These are phyloP conservation scores for Hippopotamyrus pictus DNA, from an alignment of 2,797 vertebrate species.

Conservation along the genomic window DNA sequence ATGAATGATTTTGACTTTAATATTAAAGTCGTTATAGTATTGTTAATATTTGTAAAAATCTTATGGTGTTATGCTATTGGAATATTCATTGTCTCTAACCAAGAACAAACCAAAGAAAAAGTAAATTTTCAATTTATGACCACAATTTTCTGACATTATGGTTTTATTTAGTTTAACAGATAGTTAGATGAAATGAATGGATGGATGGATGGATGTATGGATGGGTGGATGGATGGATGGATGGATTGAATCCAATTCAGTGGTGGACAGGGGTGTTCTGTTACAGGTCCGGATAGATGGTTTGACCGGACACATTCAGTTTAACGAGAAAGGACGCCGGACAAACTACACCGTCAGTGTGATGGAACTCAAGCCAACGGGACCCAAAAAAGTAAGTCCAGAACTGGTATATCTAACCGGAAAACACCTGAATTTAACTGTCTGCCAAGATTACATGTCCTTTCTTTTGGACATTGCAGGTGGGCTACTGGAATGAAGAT, in stretches of 20 bases:
- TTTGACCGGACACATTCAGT: constrained; percentile 93
- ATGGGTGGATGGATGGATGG: not conserved
- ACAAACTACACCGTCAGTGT: constrained; percentile 93
- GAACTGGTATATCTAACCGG: not conserved
- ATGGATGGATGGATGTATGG: not conserved
- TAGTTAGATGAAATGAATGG: not conserved
- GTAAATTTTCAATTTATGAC: not conserved
- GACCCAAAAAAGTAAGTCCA: constrained; percentile 81
- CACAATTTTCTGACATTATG: not conserved
- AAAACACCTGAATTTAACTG: not conserved
- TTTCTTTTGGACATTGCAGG: constrained; percentile 57
- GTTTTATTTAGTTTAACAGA: not conserved
- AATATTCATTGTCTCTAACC: not conserved
- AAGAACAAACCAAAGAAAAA: not conserved
- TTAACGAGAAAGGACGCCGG: constrained; percentile 91
- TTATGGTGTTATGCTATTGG: not conserved
- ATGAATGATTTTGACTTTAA: not conserved
- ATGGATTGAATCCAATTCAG: not conserved
- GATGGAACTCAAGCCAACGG: constrained; percentile 87
- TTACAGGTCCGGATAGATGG: constrained; percentile 88
- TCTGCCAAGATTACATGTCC: not conserved
- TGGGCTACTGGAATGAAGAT: constrained; percentile 97
- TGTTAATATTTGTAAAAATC: not conserved
- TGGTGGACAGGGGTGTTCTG: not conserved
- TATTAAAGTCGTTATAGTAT: not conserved